Percentiles rank a stretch among this genome's conserved stretches.
Conservation (phyloP, 2,888 invertebrate genomes). For the Cataglyphis cursor region DNA sequence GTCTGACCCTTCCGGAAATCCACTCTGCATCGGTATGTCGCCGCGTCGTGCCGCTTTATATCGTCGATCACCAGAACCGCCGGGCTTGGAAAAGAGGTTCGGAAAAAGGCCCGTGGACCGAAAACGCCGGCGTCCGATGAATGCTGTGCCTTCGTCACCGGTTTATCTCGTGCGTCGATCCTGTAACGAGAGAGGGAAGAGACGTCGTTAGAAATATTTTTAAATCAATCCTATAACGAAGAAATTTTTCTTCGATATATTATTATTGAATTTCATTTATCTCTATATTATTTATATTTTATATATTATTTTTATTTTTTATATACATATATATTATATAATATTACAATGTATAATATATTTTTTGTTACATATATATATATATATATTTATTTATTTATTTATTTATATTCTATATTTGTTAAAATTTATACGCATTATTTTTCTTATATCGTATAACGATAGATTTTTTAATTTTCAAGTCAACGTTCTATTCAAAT, state of each 20-base stretch:
- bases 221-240: background rate
- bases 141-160: constrained; percentile 92
- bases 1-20: constrained; percentile 97
- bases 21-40: constrained; percentile 95
- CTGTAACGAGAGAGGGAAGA: constrained; percentile 88
- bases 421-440: background rate
- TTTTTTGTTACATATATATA: background rate
- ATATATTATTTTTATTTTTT: background rate
- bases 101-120: constrained; percentile 95
- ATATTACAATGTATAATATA: background rate
- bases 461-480: background rate
- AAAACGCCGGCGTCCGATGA: constrained; percentile 95
- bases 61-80: constrained; percentile 94
- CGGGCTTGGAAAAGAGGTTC: constrained; percentile 91
- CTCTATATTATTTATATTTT: background rate
- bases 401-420: background rate
- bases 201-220: background rate
- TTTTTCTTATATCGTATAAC: background rate
- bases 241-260: background rate
- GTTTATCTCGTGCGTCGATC: constrained; percentile 95
- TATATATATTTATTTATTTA: background rate
- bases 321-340: too few relatives aligned
- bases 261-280: background rate
- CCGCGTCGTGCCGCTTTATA: constrained; percentile 95
- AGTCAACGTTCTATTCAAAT: background rate